Evolutionary conservation across 1,140 invertebrate species (phyloP).

Genomic region (fruit fly (Drosophila melanogaster)): DNA sequence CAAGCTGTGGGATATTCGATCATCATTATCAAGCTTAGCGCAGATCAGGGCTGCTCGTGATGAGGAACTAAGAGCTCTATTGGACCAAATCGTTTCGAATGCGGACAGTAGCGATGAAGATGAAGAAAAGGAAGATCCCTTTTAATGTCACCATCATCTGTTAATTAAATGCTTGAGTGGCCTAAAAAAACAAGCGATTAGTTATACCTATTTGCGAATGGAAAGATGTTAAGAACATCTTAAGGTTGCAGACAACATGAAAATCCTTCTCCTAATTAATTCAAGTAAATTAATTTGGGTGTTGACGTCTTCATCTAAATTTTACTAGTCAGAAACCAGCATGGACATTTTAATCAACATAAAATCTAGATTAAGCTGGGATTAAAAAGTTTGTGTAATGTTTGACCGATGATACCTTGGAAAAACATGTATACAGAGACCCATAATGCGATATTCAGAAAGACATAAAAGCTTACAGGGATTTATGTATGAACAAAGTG

Average conservation of each 20-base stretch:
- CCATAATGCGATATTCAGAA: slow-evolving; percentile 11
- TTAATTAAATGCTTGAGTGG: background rate
- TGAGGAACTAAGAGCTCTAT: background rate
- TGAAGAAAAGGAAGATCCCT: background rate
- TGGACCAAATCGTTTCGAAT: background rate
- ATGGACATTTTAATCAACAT: background rate
- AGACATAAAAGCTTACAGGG: slow-evolving; percentile 1
- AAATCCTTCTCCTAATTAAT: background rate
- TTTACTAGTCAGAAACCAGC: background rate
- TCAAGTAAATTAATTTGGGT: background rate
- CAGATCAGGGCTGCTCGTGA: background rate
- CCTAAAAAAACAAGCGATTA: background rate
- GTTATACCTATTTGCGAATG: no score
- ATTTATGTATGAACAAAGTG: slow-evolving; percentile 25
- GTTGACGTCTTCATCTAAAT: background rate
- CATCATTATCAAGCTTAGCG: background rate
- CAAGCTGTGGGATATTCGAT: slow-evolving; percentile 1
- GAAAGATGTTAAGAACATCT: no score
- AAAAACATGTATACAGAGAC: background rate
- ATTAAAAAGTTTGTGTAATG: background rate
- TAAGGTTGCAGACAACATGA: no score
- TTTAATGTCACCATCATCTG: background rate
- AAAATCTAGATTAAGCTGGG: background rate
- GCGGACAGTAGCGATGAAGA: background rate
- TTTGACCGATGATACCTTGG: slow-evolving; percentile 3